These are phyloP conservation scores for Orycteropus afer DNA, from an alignment of 2,113 vertebrate species.

Conservation along the genomic window DNA sequence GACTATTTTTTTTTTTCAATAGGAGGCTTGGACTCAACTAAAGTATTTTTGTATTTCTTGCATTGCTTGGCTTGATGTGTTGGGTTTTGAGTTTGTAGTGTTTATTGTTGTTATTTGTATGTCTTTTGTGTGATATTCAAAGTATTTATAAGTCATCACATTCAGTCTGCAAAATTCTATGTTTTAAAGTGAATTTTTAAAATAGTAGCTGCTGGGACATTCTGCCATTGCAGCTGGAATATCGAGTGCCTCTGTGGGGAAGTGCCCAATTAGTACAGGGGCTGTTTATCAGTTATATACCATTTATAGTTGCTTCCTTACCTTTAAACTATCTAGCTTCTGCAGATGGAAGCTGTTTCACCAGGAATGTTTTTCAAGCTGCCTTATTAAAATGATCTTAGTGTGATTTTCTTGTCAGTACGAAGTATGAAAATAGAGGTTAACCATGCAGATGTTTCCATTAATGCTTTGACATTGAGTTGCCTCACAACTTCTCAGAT, in stretches of 20 bases:
- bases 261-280: background rate
- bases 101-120: background rate
- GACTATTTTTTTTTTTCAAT: background rate
- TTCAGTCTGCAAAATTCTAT: background rate
- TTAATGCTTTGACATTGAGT: conserved; percentile 12
- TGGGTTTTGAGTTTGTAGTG: background rate
- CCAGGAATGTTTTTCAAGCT: conserved; percentile 56
- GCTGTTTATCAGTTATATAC: conserved; percentile 21
- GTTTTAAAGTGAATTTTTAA: conserved; percentile 29
- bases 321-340: background rate
- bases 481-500: conserved; percentile 14
- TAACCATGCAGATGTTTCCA: conserved; percentile 20
- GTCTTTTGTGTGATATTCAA: background rate
- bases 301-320: conserved; percentile 37
- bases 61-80: background rate
- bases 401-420: background rate
- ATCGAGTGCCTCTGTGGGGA: conserved; percentile 56
- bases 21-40: background rate
- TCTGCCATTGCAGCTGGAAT: conserved; percentile 1
- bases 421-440: conserved; percentile 43
- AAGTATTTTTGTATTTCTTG: background rate
- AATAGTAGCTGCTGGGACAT: background rate
- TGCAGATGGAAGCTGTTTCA: background rate
- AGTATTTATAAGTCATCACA: background rate
- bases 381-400: conserved; percentile 47